Evolutionary conservation across 2,888 invertebrate genomes (phyloP).

Genomic region (Empis livida): DNA sequence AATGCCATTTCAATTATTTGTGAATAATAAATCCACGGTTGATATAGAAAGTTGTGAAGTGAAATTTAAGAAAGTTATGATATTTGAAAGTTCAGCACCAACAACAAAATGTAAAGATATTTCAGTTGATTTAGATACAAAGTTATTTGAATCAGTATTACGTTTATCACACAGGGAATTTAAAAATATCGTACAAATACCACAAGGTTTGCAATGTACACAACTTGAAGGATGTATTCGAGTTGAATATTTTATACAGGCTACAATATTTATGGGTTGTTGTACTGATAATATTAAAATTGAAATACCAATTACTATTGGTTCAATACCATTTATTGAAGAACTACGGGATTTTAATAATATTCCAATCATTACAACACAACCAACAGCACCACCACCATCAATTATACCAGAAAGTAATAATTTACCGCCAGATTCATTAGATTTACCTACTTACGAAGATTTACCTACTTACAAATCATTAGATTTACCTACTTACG

Average conservation of each 20-base stretch:
- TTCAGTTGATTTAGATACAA: slow-evolving; percentile 1
- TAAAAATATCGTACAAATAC: slow-evolving; percentile 21
- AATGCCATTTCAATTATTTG: slow-evolving; percentile 3
- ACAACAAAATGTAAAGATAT: background rate
- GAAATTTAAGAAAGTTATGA: background rate
- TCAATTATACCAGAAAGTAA: background rate
- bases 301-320: slow-evolving; percentile 27
- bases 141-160: slow-evolving; percentile 1
- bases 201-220: slow-evolving; percentile 27
- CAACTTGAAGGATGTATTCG: slow-evolving; percentile 27
- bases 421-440: background rate
- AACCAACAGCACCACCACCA: slow-evolving; percentile 10
- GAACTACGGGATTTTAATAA: too few species aligned
- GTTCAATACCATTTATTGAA: slow-evolving; percentile 24
- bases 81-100: slow-evolving; percentile 3
- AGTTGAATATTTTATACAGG: slow-evolving; percentile 22
- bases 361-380: slow-evolving; percentile 17
- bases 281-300: slow-evolving; percentile 16
- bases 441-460: too few species aligned
- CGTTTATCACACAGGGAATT: slow-evolving; percentile 18
- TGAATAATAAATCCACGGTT: background rate
- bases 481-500: background rate
- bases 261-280: slow-evolving; percentile 3
- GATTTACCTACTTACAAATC: too few species aligned
- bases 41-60: background rate